These are phyloP conservation scores for Cyprinodon diabolis DNA, from an alignment of 2,797 vertebrate species.

Conservation along the genomic window DNA sequence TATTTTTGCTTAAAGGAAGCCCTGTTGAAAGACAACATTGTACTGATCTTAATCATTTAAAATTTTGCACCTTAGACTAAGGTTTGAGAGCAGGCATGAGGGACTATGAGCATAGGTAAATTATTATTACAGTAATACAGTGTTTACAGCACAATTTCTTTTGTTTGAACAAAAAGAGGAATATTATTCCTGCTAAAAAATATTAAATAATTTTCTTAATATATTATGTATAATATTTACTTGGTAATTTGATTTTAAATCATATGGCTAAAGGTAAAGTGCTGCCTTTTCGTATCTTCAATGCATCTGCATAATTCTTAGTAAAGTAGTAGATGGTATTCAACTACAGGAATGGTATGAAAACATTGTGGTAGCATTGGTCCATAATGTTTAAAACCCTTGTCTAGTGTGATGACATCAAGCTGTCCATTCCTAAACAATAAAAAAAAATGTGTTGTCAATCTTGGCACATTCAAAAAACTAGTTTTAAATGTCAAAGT, in stretches of 20 bases:
- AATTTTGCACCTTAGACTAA: not conserved
- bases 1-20: conserved; percentile 20
- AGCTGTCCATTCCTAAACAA: not conserved
- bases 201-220: not conserved
- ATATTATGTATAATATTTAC: not conserved
- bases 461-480: not conserved
- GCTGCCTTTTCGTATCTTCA: too few species aligned
- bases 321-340: too few species aligned
- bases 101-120: too few species aligned
- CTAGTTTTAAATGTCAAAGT: too few species aligned
- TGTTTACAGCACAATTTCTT: not conserved
- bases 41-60: not conserved
- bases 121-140: not conserved
- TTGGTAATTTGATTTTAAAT: not conserved
- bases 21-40: not conserved
- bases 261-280: not conserved
- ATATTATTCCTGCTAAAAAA: not conserved
- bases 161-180: not conserved
- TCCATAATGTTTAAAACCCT: not conserved
- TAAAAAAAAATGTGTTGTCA: not conserved
- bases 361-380: too few species aligned
- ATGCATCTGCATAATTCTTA: too few species aligned
- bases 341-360: too few species aligned
- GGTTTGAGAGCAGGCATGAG: not conserved
- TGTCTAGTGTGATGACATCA: not conserved